Base-by-base conservation (phyloP, 2,113 vertebrate genomes). In the Rhea americana region DNA sequence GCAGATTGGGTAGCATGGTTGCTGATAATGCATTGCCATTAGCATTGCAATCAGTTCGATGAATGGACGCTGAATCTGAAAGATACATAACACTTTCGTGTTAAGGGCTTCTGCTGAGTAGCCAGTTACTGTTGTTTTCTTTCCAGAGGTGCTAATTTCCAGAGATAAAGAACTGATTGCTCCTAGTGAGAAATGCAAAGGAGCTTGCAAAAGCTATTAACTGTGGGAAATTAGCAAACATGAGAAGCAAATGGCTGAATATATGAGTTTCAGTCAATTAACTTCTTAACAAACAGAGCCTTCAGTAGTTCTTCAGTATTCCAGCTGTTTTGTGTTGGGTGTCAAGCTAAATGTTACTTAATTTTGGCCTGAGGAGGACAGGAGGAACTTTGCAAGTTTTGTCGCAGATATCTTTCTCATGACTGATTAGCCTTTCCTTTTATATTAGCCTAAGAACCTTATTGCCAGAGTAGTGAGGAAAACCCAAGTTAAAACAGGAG, bases 151-250 rank as follows among this genome's bases (percentile, higher is more conserved):
- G 84, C 91, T 88, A 91, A 82, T 92, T 80, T 94, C 70, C 74
- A 79, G 71, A 94, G 89, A 94, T 94, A 89, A 92, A 93, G 89
- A 93, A 37, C 85, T 84, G 66, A 61, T 66, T 92, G 53, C 91
- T 91, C 56, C 78, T 48, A 79, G 37, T 35, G 72, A 92, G 87
- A 92, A 85, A 95, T 89, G 89, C 84, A 93, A 82, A 95, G 81
- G 50, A 84, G 56, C 66, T 91, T 82, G 75, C 83, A 90, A 96
- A 95, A 89, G 63, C 82, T 82, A 81, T 93, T 92, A 94, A 88
- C 77, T 68, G 85, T 82, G 93, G 82, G 66, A 93, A 93, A 90
- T 93, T 82, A 90, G 30, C 71, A 87, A 95, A 67, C 86, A 68
- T 39, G 24, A 84, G 53, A 84, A 70, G 79, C 93, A 94, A 95